Base-by-base conservation (phyloP, 2,113 vertebrate species). In the Phoxinus phoxinus region DNA sequence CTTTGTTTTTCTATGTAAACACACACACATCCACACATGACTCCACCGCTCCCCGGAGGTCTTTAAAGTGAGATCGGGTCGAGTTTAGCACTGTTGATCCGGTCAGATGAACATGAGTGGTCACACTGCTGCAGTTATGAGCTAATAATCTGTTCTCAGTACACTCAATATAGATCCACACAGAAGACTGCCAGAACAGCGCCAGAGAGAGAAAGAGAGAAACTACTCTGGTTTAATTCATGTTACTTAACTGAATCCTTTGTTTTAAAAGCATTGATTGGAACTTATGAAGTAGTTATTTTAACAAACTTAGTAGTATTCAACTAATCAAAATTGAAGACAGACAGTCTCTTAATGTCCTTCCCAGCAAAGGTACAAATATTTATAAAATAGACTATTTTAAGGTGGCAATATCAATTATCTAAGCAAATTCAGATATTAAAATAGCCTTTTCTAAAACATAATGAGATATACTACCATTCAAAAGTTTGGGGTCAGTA, bases 1-100 rank as follows among this genome's bases (percentile, higher is more conserved):
- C 67, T 72, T 72, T 72, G 69, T 72, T 72, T 72, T 72, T 72
- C 69, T 72, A 72, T 10, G 67, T 8, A 73, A 73, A 73, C 41
- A 74, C 71, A 44, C 21, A 44, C 32, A 21, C 65, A 27, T 0
- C 4, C 32, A 71, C 69, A 72, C 13, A 0, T 48, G 23, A 48
- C 41, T 27, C 48, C 23, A 48, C 4, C 11, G 6, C 30, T 77
- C 35, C 19, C 1, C 4, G 9, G 32, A 69, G 30, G 21, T 72
- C 69, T 72, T 72, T 69, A 69, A 32, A 51, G 25, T 19, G 46
- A 76, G 25, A 19, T 53, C 25, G 74, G 74, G 2, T 32, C 11
- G 11, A 12, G 37, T 73, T 73, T 73, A 46, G 37, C 11, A 46
- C 71, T 73, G 11, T 27, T 74, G n/a, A 74, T 44, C 72, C 41